phyloP scores from a whole-genome alignment of 2,113 vertebrate genomes.

The Crypturellus undulatus region DNA sequence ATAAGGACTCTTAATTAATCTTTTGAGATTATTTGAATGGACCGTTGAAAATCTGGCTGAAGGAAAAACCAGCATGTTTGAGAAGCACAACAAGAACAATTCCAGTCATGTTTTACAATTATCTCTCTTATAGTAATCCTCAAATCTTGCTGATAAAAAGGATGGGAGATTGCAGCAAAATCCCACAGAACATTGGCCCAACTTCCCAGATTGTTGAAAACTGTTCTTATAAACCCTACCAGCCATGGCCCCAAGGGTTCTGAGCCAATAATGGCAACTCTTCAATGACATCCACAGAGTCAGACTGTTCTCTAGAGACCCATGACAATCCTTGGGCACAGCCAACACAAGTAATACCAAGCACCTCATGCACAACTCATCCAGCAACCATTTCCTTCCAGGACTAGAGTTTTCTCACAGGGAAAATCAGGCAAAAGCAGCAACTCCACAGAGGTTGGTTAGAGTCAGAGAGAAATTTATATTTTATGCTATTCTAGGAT shows the following conservation, averaged over 20 bases:
- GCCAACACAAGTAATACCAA: rapidly evolving
- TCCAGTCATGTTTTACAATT: neutral
- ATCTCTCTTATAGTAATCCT: neutral
- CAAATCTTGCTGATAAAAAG: neutral
- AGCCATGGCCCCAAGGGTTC: neutral
- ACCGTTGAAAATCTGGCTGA: neutral
- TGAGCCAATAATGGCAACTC: neutral
- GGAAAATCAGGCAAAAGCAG: neutral
- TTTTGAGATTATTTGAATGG: neutral
- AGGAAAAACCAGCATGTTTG: neutral
- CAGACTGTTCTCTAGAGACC: neutral
- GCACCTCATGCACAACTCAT: neutral
- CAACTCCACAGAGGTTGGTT: neutral
- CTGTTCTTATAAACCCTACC: neutral
- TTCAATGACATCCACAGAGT: neutral
- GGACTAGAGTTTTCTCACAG: neutral
- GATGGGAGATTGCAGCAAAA: neutral
- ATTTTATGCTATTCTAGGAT: constrained; percentile 3
- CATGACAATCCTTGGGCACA: neutral
- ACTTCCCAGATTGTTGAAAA: neutral
- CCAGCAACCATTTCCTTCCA: neutral
- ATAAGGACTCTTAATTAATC: neutral
- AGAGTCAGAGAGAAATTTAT: neutral
- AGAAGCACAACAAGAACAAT: neutral
- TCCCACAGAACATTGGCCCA: neutral